Base-by-base conservation (phyloP, 2,888 invertebrate species). In the Cerastoderma edule region DNA sequence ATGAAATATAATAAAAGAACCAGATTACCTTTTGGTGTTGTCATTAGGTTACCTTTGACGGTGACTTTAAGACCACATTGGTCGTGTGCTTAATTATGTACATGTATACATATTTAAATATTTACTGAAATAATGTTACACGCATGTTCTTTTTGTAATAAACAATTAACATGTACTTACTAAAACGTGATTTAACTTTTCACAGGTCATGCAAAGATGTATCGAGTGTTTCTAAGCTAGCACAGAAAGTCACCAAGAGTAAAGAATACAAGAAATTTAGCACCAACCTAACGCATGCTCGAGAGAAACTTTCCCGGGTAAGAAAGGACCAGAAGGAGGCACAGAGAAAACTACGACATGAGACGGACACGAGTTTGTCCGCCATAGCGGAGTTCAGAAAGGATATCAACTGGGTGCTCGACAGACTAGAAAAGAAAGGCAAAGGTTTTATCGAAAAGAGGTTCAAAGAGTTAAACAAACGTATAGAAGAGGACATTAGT, bases 381-480 rank as follows among this genome's bases (percentile, higher is more conserved):
- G 78, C 70, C 19, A 27, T 78, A 22, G 44, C 74, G 60, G 72
- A 72, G 10, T 78, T 78, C 22, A 48, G 74, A 22, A 65, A 72
- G 19, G 57, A 74, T 10, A 78, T 78, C 27, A 68, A 74, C 35
- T 75, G 71, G 72, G 71, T 75, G n/a, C 30, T 78, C 33, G 75
- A 78, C 32, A 67, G 67, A 19, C 39, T 74, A 22, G 78, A 75
- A 46, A 66, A 72, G n/a, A 78, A 78, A 53, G 78, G 78, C 5
- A 75, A 66, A 54, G 68, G 50, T 28, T 72, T 67, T 32, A 60
- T 74, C 19, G 65, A 78, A 22, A 74, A 71, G 50, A 48, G 75
- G 16, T 68, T 72, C 53, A 75, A 78, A 30, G 67, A 57, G 35
- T 27, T 78, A 19, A 57, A 68, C 24, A 65, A 65, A 28, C 60